Evolutionary conservation across 2,797 vertebrate genomes (phyloP).

Genomic region (Anas flavirostris): DNA sequence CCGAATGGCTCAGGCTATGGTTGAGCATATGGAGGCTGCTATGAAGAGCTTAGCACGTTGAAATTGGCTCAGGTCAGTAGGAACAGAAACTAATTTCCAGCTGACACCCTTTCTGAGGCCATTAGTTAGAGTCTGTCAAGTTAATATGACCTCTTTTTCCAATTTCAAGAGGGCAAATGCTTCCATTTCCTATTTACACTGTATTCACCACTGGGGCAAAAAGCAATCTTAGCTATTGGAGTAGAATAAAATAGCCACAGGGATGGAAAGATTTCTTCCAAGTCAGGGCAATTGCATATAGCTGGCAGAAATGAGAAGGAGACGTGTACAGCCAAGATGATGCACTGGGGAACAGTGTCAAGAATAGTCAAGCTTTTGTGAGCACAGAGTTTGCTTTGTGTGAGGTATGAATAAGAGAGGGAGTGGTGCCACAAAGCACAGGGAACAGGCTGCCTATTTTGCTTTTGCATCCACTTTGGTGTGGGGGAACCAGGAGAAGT

Average conservation of each 20-base stretch:
- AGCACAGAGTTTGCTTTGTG: neutral
- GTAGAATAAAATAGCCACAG: neutral
- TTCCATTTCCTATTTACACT: neutral
- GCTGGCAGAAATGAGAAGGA: neutral
- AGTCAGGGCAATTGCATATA: neutral
- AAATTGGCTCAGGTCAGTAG: neutral
- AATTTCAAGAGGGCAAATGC: neutral
- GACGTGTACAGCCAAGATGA: neutral
- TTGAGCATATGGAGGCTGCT: neutral
- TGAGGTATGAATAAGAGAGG: neutral
- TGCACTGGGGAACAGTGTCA: neutral
- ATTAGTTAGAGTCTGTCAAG: constrained; percentile 3
- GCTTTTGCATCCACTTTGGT: neutral
- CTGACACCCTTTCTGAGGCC: neutral
- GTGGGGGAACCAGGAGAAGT: accelerated
- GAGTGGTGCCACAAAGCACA: neutral
- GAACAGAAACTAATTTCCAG: constrained; percentile 29
- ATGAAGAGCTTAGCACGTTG: neutral
- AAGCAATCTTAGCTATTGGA: neutral
- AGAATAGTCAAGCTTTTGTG: neutral
- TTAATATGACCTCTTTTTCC: neutral
- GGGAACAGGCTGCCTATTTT: neutral
- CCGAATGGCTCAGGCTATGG: neutral
- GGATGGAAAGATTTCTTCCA: neutral
- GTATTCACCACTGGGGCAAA: neutral